A percentile compares a stretch with the other conserved stretches of the same genome.
Evolutionary conservation across 1,140 invertebrate species (phyloP).

Genomic region (Thrips palmi): DNA sequence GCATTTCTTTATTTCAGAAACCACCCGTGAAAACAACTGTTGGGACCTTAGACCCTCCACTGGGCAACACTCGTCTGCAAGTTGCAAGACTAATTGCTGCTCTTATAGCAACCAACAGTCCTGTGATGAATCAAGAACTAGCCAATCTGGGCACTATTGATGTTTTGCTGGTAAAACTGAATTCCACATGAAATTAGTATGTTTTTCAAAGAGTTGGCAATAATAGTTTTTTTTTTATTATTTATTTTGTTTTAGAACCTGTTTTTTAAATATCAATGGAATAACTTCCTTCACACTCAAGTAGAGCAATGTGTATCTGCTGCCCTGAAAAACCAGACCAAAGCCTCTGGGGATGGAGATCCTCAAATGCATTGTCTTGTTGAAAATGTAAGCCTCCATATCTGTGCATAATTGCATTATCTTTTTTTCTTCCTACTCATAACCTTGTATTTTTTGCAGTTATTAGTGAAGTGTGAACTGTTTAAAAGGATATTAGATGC

Average conservation of each 20-base stretch:
- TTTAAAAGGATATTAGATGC: conserved; percentile 43
- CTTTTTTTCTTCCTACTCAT: conserved; percentile 5
- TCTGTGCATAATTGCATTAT: background rate
- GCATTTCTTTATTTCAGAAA: conserved; percentile 25
- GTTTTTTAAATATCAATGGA: conserved; percentile 67
- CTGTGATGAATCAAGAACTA: conserved; percentile 32
- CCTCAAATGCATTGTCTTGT: background rate
- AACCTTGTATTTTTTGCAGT: conserved; percentile 27
- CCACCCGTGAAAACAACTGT: conserved; percentile 39
- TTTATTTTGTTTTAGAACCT: conserved; percentile 43
- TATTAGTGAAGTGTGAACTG: conserved; percentile 45
- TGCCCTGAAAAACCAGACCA: conserved; percentile 24
- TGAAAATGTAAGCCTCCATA: conserved; percentile 2
- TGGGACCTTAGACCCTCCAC: conserved; percentile 44
- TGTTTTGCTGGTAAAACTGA: conserved; percentile 37
- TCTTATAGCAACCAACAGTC: conserved; percentile 44
- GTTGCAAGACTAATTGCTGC: conserved; percentile 51
- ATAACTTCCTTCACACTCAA: conserved; percentile 80
- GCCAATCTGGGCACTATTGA: conserved; percentile 35
- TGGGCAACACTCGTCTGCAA: conserved; percentile 57
- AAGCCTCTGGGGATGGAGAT: conserved; percentile 21
- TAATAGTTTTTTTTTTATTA: conserved; percentile 8
- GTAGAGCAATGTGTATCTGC: conserved; percentile 52
- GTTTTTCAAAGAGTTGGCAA: conserved; percentile 8
- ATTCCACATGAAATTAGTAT: conserved; percentile 1